Evolutionary conservation across 2,888 invertebrate genomes (phyloP).

Genomic region (Xiphydria camelus): DNA sequence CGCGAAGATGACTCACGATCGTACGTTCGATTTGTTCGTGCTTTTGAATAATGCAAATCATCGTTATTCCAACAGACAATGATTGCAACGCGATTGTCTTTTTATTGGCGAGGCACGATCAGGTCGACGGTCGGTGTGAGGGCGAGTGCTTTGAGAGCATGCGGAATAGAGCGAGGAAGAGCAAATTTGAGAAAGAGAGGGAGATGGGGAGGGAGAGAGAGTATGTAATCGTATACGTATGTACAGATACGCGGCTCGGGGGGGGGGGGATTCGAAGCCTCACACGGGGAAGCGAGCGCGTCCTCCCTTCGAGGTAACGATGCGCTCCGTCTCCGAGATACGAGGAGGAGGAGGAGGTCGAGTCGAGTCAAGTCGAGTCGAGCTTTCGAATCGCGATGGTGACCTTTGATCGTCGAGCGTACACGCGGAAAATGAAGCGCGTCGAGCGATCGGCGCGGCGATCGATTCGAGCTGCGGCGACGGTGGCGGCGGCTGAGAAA

Average conservation of each 20-base stretch:
- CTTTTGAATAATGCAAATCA: slow-evolving; percentile 47
- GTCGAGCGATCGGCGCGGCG: background rate
- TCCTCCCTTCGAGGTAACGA: no score
- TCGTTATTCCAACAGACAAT: slow-evolving; percentile 38
- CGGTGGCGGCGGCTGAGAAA: background rate
- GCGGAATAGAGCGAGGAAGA: slow-evolving; percentile 26
- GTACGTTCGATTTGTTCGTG: slow-evolving; percentile 27
- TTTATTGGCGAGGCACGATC: slow-evolving; percentile 32
- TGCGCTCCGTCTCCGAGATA: no score
- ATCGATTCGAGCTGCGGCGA: background rate
- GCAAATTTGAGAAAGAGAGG: background rate
- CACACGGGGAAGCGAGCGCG: no score
- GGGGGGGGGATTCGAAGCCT: no score
- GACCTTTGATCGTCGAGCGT: background rate
- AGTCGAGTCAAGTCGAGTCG: no score
- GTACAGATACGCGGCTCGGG: no score
- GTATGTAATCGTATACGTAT: slow-evolving; percentile 28
- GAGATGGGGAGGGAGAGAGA: slow-evolving; percentile 27
- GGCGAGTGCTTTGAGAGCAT: slow-evolving; percentile 9
- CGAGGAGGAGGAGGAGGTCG: no score
- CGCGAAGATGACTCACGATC: slow-evolving; percentile 24
- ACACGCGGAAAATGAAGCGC: background rate
- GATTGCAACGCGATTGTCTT: slow-evolving; percentile 46
- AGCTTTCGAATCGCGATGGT: background rate
- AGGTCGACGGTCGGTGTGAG: slow-evolving; percentile 7